phyloP scores from a whole-genome alignment of 1,140 invertebrate genomes.

The Leptinotarsa defecta region DNA sequence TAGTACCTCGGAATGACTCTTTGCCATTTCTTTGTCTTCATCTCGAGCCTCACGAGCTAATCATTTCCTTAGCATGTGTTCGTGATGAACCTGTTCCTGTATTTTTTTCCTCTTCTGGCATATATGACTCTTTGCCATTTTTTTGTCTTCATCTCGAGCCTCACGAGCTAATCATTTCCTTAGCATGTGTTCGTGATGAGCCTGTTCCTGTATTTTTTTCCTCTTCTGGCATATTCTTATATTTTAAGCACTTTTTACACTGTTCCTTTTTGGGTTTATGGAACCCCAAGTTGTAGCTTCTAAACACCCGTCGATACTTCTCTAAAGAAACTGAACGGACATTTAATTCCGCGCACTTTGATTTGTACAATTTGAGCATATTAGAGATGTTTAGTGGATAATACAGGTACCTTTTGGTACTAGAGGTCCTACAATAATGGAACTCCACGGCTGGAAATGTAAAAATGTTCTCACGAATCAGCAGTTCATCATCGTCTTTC shows the following conservation, averaged over 20 bases:
- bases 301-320: constrained; percentile 38
- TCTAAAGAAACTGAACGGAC: constrained; percentile 30
- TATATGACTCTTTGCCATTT: constrained; percentile 41
- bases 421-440: constrained; percentile 12
- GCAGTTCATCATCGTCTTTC: not conserved
- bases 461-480: not conserved
- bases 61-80: constrained; percentile 37
- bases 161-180: constrained; percentile 36
- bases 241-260: constrained; percentile 37
- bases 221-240: constrained; percentile 24
- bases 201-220: constrained; percentile 31
- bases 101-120: constrained; percentile 31
- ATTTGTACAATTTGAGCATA: constrained; percentile 34
- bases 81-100: constrained; percentile 28
- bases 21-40: constrained; percentile 43
- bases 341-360: constrained; percentile 27
- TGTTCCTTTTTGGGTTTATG: constrained; percentile 39
- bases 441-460: constrained; percentile 9
- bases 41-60: constrained; percentile 36
- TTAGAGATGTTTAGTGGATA: constrained; percentile 23
- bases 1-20: constrained; percentile 30
- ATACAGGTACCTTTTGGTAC: constrained; percentile 18
- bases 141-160: constrained; percentile 42
- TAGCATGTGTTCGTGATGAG: constrained; percentile 33
- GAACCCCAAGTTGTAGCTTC: constrained; percentile 41